phyloP scores from a whole-genome alignment of 2,113 vertebrate species.

The Camelus bactrianus region DNA sequence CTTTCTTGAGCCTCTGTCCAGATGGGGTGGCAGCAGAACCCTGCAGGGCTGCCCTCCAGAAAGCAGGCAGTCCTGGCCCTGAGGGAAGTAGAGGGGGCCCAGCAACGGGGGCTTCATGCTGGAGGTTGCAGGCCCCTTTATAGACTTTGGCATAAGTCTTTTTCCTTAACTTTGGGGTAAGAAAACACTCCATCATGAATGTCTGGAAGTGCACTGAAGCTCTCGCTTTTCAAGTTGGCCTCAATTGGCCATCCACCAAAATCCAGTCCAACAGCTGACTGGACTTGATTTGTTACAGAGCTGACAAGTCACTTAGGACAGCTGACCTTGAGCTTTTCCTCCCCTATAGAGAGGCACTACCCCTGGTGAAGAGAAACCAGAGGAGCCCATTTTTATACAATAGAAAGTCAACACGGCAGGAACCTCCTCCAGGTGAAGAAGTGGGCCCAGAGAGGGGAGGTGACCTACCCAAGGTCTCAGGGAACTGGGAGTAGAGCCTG shows the following conservation, averaged over 20 bases:
- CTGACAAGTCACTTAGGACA: background rate
- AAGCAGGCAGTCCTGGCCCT: background rate
- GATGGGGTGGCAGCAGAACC: background rate
- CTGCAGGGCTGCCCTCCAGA: background rate
- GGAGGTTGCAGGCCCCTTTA: conserved; percentile 1
- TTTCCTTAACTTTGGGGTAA: background rate
- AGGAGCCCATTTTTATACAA: background rate
- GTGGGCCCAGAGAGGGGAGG: background rate
- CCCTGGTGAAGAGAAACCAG: background rate
- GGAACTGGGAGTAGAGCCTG: background rate
- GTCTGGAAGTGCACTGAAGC: background rate
- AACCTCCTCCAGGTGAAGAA: background rate
- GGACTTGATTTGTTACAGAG: background rate
- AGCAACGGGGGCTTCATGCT: background rate
- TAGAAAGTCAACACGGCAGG: background rate
- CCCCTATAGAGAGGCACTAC: background rate
- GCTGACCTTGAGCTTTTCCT: background rate
- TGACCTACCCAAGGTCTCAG: background rate
- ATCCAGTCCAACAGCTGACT: background rate
- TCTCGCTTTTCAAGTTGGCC: background rate
- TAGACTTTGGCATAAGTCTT: background rate
- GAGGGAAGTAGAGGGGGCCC: background rate
- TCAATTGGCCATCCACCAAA: background rate
- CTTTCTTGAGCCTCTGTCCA: background rate
- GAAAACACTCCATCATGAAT: background rate